Evolutionary conservation across 2,797 vertebrate species (phyloP).

Genomic region (Squalus acanthias): DNA sequence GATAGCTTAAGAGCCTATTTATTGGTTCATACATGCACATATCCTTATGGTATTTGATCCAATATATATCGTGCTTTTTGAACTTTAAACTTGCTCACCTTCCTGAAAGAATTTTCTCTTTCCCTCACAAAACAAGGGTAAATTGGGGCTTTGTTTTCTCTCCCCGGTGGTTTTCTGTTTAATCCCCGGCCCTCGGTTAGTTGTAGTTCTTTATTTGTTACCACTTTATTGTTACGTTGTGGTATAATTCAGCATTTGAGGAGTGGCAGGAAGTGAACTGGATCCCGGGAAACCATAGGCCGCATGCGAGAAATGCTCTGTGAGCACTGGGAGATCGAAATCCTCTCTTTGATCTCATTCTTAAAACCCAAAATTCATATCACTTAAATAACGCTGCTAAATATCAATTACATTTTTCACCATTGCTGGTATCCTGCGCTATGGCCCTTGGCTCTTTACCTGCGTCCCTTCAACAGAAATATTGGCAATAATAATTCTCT

Average conservation of each 20-base stretch:
- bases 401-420: too few species aligned
- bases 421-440: too few species aligned
- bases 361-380: too few species aligned
- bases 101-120: neutral
- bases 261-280: too few species aligned
- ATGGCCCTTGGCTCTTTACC: too few species aligned
- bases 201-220: neutral
- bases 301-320: too few species aligned
- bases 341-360: neutral
- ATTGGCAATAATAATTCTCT: too few species aligned
- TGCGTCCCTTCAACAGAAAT: too few species aligned
- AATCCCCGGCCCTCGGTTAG: neutral
- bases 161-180: neutral
- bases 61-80: neutral
- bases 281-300: too few species aligned
- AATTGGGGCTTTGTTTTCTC: neutral
- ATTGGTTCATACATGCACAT: neutral
- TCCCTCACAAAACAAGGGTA: neutral
- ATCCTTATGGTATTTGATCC: neutral
- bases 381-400: too few species aligned
- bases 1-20: neutral
- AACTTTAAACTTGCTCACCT: neutral
- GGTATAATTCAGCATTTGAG: neutral
- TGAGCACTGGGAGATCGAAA: too few species aligned
- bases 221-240: neutral